These are phyloP conservation scores for Ectemnius continuus DNA, from an alignment of 2,888 invertebrate genomes.

Conservation along the genomic window DNA sequence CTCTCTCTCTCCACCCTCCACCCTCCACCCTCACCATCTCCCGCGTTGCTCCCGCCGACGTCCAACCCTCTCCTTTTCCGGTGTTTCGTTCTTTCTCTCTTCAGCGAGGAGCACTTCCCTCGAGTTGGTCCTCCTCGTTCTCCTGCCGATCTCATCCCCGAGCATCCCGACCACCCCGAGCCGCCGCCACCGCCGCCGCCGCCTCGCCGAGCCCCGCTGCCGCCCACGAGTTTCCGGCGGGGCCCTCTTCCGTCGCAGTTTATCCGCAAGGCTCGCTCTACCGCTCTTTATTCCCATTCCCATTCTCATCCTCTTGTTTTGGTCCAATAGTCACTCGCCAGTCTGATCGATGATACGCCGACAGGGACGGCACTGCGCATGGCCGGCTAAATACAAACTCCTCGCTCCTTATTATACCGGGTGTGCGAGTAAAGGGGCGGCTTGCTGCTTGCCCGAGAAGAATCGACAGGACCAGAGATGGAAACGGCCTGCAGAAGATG, in stretches of 20 bases:
- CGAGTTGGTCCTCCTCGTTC: slow-evolving; percentile 14
- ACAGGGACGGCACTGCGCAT: slow-evolving; percentile 74
- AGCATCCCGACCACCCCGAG: background rate
- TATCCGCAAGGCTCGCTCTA: slow-evolving; percentile 44
- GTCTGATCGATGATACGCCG: slow-evolving; percentile 78
- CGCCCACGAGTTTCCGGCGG: slow-evolving; percentile 33
- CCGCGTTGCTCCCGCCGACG: too few relatives aligned
- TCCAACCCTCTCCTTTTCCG: slow-evolving; percentile 26
- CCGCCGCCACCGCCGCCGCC: slow-evolving; percentile 5
- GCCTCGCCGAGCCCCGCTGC: slow-evolving; percentile 5
- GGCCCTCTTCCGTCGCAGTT: slow-evolving; percentile 31
- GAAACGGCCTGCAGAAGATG: background rate
- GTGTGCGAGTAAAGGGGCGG: slow-evolving; percentile 70
- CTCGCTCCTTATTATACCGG: slow-evolving; percentile 73
- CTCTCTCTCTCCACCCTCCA: slow-evolving; percentile 13
- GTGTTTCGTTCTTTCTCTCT: slow-evolving; percentile 22
- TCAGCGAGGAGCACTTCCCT: too few relatives aligned
- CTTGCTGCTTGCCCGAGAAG: slow-evolving; percentile 28
- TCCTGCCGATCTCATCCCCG: slow-evolving; percentile 29
- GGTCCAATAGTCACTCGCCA: slow-evolving; percentile 76
- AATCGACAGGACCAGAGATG: slow-evolving; percentile 38
- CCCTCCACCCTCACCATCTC: too few relatives aligned
- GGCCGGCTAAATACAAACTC: slow-evolving; percentile 73
- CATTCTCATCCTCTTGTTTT: slow-evolving; percentile 75
- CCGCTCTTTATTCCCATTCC: slow-evolving; percentile 70